These are phyloP conservation scores for Motacilla alba DNA, from an alignment of 2,113 vertebrate species.

Conservation along the genomic window DNA sequence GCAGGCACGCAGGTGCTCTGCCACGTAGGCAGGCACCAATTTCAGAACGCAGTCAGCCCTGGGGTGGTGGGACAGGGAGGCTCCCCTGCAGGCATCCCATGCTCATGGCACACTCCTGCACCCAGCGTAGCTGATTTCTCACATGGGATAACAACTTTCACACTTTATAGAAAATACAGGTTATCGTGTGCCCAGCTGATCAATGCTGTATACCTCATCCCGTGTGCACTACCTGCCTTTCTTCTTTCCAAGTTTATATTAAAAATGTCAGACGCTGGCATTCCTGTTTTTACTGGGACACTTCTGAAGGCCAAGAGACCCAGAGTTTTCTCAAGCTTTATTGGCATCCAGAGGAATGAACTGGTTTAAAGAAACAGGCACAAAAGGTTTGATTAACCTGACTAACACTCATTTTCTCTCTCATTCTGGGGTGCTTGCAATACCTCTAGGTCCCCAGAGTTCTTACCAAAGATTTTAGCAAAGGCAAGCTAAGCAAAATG, in stretches of 20 bases:
- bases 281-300: neutral
- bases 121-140: neutral
- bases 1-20: neutral
- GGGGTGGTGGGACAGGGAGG: neutral
- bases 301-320: neutral
- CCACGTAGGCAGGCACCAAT: rapidly evolving
- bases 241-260: neutral
- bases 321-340: neutral
- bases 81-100: rapidly evolving
- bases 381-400: neutral
- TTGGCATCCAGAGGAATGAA: neutral
- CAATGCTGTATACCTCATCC: rapidly evolving
- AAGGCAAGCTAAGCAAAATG: neutral
- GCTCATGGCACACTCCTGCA: neutral
- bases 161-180: neutral
- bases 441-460: neutral
- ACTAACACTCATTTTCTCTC: neutral
- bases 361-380: neutral
- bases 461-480: neutral
- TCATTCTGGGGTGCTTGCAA: neutral
- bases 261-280: neutral
- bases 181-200: rapidly evolving
- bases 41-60: neutral
- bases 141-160: neutral
- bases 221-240: neutral